Evolutionary conservation across 2,797 vertebrate species (phyloP), one percentile per base, ranked within the genome.

Genomic region (Clarias laeviceps): DNA sequence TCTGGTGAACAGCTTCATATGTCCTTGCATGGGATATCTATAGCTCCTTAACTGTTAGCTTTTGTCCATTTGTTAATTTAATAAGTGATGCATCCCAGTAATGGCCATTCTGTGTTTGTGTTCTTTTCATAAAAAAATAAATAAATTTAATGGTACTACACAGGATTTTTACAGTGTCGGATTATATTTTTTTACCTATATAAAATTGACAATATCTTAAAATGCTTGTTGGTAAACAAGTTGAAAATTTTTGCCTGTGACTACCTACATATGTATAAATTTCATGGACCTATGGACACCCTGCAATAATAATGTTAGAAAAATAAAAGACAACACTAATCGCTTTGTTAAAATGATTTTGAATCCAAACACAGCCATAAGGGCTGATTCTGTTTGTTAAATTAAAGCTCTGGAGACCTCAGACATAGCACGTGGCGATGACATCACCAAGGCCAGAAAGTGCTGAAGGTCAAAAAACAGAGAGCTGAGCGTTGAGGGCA

Each of bases 401-500:
- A 57, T 32, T 84, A 59, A 79, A 86, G 84, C 82, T 78, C 77
- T 87, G 22, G 79, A 83, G 81, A 83, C 76, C 85, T 79, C 85
- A 87, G 78, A 79, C 29, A 18, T 84, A 86, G 83, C 86, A 84
- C 65, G 74, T 84, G 86, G 85, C 74, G 78, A 85, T 79, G 45
- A 86, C 40, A 73, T 86, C 70, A 88, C 86, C 85, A 85, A 29
- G 85, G 68, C 80, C 88, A 85, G 45, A 65, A 54, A 66, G 73
- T 82, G 80, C 89, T 85, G 66, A 83, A 76, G 87, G 66, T 74
- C 80, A 66, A 80, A 50, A 84, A 64, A 69, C 50, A 61, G 79
- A 87, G 84, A 88, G 70, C 73, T 84, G 84, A 77, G 66, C 86
- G 83, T 90, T 90, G 90, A 90, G 84, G 74, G 84, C 88, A 90